Conservation (phyloP, 2,797 vertebrate species). For the Ctenopoma kingsleyae region DNA sequence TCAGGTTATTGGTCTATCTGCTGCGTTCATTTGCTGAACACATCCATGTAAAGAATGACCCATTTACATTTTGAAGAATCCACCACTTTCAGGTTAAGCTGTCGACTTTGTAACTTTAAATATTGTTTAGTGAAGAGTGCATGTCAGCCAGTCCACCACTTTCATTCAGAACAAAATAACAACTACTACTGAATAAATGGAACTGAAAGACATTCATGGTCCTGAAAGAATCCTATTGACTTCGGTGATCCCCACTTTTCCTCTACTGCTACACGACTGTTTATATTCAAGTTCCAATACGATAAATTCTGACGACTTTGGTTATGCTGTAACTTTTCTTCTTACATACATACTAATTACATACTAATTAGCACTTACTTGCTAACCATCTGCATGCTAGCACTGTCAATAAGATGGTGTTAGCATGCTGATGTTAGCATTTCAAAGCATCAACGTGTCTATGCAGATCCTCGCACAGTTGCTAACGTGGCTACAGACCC, state of each 20-base stretch:
- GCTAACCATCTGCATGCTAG: not conserved
- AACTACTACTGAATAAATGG: not conserved
- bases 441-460: not conserved
- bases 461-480: not conserved
- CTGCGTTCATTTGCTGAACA: not conserved
- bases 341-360: no score
- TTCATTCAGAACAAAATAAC: not conserved
- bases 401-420: no score
- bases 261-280: not conserved
- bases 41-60: not conserved
- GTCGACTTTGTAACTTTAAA: not conserved
- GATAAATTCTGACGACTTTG: no score
- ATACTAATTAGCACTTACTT: no score
- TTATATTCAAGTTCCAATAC: not conserved
- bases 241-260: not conserved
- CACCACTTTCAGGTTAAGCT: not conserved
- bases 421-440: not conserved
- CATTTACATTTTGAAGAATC: not conserved
- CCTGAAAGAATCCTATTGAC: not conserved
- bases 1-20: not conserved
- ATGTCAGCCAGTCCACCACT: not conserved
- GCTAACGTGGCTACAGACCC: not conserved
- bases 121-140: not conserved
- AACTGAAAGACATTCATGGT: not conserved
- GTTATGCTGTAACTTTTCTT: no score